Evolutionary conservation across 2,888 invertebrate genomes (phyloP), one percentile per base, ranked within the genome.

Genomic region (Tinea semifulvella): DNA sequence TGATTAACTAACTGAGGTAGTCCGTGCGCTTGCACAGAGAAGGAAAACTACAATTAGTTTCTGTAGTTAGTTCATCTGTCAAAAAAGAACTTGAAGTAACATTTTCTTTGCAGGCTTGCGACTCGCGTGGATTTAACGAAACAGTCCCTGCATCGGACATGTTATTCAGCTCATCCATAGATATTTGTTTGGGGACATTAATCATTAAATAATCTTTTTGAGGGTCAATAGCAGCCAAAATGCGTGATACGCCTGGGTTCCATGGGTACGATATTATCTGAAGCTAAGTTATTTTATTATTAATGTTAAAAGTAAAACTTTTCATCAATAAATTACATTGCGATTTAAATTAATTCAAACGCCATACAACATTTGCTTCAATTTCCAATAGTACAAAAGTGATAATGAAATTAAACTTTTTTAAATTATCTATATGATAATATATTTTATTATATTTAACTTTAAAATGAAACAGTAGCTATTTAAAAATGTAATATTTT

Each of bases 1-100:
- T n/a, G n/a, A n/a, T n/a, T n/a, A n/a, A n/a, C n/a, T n/a, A n/a
- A n/a, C n/a, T n/a, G n/a, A n/a, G n/a, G n/a, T n/a, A 48, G 48
- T 1, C 36, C 1, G 43, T 48, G 47, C 1, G 40, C 48, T 48
- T 48, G 47, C 48, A 48, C 46, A 47, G 36, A 45, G 45, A 47
- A 45, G 48, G 43, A 47, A 28, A 45, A 44, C 47, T 47, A 47
- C n/a, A n/a, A n/a, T n/a, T n/a, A n/a, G n/a, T n/a, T n/a, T n/a
- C n/a, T n/a, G n/a, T n/a, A n/a, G n/a, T n/a, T n/a, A n/a, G n/a
- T n/a, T n/a, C n/a, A n/a, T n/a, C n/a, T n/a, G n/a, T n/a, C n/a
- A n/a, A n/a, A n/a, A n/a, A n/a, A n/a, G n/a, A n/a, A n/a, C n/a
- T n/a, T n/a, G n/a, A n/a, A n/a, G n/a, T n/a, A n/a, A n/a, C n/a